Percentiles rank a stretch among this genome's conserved stretches.
Conservation (phyloP, 2,797 vertebrate genomes). For the Hippocampus kuda region DNA sequence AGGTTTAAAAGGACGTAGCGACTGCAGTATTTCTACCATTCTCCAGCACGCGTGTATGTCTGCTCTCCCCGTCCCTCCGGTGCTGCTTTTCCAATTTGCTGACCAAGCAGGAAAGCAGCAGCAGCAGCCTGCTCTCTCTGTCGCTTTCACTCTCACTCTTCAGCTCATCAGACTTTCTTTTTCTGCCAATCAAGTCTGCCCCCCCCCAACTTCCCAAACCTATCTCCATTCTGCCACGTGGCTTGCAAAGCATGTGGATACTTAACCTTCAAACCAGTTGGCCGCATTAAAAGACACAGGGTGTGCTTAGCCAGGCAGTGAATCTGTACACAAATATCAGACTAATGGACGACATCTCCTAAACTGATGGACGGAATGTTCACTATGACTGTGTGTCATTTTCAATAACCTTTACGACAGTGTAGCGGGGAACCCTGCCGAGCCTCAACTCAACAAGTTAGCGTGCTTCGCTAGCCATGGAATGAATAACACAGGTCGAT, state of each 20-base stretch:
- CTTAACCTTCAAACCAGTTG: constrained; percentile 25
- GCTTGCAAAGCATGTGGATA: constrained; percentile 42
- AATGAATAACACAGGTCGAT: background rate
- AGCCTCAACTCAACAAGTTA: no score
- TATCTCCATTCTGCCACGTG: constrained; percentile 27
- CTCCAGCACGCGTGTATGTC: background rate
- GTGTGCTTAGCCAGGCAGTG: constrained; percentile 26
- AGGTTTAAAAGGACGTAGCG: background rate
- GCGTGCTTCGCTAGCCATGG: background rate
- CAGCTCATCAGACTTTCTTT: constrained; percentile 25
- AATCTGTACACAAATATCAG: constrained; percentile 16
- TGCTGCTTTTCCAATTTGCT: constrained; percentile 42
- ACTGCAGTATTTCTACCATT: background rate
- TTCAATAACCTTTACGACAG: constrained; percentile 1
- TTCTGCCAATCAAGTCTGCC: constrained; percentile 16
- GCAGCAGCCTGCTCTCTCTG: constrained; percentile 12
- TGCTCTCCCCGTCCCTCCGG: constrained; percentile 14
- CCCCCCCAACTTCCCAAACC: constrained; percentile 15
- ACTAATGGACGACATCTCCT: background rate
- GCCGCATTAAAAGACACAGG: constrained; percentile 28
- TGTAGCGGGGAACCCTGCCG: background rate
- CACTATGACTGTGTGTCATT: background rate
- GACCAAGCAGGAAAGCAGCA: constrained; percentile 40
- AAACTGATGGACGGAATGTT: background rate
- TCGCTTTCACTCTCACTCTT: constrained; percentile 5